Conservation (phyloP, 2,113 vertebrate genomes). For the Mobula hypostoma region DNA sequence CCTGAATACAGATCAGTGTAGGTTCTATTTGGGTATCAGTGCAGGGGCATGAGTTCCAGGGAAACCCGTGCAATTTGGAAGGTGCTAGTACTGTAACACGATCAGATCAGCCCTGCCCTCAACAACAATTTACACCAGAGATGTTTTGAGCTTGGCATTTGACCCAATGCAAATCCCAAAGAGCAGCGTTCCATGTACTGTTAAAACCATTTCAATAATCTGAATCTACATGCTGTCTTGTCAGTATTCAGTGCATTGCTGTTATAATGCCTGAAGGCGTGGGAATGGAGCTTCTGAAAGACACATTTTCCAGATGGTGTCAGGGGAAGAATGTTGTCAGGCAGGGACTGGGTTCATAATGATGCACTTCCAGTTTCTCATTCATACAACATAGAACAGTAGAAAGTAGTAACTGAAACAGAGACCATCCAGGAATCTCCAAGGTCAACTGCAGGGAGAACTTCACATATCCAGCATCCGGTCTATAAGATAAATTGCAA, state of each 20-base stretch:
- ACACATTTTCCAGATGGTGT: background rate
- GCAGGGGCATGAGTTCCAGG: background rate
- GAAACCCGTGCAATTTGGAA: background rate
- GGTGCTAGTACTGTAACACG: conserved; percentile 10
- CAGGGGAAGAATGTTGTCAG: background rate
- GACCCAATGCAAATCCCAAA: conserved; percentile 18
- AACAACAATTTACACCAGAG: conserved; percentile 19
- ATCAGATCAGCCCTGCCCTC: conserved; percentile 17
- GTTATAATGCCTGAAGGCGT: background rate
- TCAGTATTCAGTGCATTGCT: background rate
- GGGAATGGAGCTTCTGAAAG: background rate
- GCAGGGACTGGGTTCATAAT: background rate
- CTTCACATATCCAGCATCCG: no score
- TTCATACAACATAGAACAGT: background rate
- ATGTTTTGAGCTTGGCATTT: conserved; percentile 14
- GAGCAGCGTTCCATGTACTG: background rate
- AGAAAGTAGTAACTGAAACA: no score
- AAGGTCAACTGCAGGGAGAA: no score
- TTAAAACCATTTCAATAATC: background rate
- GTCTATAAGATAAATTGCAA: no score
- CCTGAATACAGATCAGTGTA: background rate
- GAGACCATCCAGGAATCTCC: no score
- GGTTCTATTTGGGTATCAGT: background rate
- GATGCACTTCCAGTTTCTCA: background rate
- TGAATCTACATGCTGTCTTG: background rate